phyloP scores from a whole-genome alignment of 2,797 vertebrate species.

The Iguana delicatissima region DNA sequence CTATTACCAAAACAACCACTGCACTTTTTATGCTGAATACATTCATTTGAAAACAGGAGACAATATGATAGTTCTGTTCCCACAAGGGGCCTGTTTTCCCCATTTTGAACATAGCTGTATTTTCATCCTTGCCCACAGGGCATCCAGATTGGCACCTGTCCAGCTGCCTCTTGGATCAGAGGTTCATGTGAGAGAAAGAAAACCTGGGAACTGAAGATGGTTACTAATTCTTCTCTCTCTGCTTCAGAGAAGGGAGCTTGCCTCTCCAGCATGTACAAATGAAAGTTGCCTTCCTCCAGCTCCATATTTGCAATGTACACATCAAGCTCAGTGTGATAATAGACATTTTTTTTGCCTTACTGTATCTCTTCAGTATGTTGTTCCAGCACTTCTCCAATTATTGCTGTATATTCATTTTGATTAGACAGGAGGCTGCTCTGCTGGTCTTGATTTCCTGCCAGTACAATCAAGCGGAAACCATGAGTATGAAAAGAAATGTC shows the following conservation, averaged over 20 bases:
- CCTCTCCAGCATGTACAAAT: constrained; percentile 40
- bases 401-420: constrained; percentile 81
- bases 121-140: not conserved
- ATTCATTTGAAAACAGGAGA: constrained; percentile 6
- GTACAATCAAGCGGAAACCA: constrained; percentile 75
- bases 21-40: accelerated
- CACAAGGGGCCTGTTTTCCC: constrained; percentile 32
- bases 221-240: constrained; percentile 33
- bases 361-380: constrained; percentile 67
- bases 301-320: constrained; percentile 46
- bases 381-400: constrained; percentile 75
- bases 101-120: constrained; percentile 17
- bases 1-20: accelerated
- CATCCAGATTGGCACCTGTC: not conserved
- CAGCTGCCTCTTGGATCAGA: constrained; percentile 37
- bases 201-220: constrained; percentile 29
- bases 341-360: constrained; percentile 58
- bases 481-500: constrained; percentile 78
- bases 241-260: constrained; percentile 38
- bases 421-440: constrained; percentile 79
- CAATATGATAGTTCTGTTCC: constrained; percentile 1
- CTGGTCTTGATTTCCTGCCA: constrained; percentile 79
- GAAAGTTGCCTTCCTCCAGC: constrained; percentile 47
- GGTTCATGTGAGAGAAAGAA: constrained; percentile 29
- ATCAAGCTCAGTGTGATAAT: constrained; percentile 57